These are phyloP conservation scores for Percopsis omiscomaycus DNA, from an alignment of 2,797 vertebrate species.

Conservation along the genomic window DNA sequence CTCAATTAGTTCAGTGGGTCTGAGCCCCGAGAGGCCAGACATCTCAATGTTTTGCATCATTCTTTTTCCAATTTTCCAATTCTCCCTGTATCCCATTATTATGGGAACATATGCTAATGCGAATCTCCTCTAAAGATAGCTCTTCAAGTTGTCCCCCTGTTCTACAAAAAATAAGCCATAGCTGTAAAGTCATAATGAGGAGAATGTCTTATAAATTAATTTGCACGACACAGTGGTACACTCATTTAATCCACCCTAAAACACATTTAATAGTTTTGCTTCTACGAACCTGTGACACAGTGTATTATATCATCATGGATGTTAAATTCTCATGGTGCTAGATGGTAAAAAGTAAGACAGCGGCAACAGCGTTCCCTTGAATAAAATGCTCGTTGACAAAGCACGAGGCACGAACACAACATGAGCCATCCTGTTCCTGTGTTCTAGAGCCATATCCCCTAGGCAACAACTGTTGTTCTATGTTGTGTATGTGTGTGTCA, in stretches of 20 bases:
- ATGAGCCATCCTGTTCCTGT: neutral
- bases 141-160: constrained; percentile 5
- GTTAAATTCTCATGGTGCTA: neutral
- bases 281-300: neutral
- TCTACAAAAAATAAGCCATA: neutral
- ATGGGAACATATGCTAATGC: constrained; percentile 24
- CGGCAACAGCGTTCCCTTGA: too few relatives aligned
- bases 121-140: neutral
- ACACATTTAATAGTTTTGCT: too few relatives aligned
- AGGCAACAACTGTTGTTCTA: neutral
- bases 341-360: too few relatives aligned
- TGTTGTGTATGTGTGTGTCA: too few relatives aligned
- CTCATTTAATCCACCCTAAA: too few relatives aligned
- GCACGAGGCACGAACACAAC: too few relatives aligned
- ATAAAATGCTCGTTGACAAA: too few relatives aligned
- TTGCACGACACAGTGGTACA: neutral
- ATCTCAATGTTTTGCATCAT: neutral
- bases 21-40: neutral
- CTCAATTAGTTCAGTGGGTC: constrained; percentile 42
- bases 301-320: neutral
- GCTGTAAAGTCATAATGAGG: constrained; percentile 5
- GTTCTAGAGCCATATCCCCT: neutral
- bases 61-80: too few relatives aligned
- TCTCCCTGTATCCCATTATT: constrained; percentile 12
- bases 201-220: neutral